Evolutionary conservation across 2,888 invertebrate species (phyloP).

Genomic region (Odontocolon sp.): DNA sequence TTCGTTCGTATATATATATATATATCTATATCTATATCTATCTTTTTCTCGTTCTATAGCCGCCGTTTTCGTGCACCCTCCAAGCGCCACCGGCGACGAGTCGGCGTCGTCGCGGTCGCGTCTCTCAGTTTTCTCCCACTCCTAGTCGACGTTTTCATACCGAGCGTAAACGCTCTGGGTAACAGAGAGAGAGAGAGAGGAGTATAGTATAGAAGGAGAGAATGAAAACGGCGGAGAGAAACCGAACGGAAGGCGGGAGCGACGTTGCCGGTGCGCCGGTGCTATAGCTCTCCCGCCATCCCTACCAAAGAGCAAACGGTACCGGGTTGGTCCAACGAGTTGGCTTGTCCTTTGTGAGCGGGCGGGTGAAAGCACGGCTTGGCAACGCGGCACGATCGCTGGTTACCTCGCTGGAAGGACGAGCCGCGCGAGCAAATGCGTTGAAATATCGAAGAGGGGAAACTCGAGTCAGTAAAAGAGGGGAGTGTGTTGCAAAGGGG

Average conservation of each 20-base stretch:
- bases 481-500: not conserved
- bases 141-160: constrained; percentile 37
- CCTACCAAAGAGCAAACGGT: constrained; percentile 65
- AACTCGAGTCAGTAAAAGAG: not conserved
- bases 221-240: constrained; percentile 52
- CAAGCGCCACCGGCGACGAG: constrained; percentile 61
- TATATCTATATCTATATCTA: constrained; percentile 16
- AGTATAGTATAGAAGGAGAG: constrained; percentile 59
- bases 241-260: constrained; percentile 67
- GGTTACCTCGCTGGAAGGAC: constrained; percentile 74
- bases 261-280: constrained; percentile 73
- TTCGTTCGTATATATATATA: too few relatives aligned
- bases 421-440: constrained; percentile 58
- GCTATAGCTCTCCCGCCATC: constrained; percentile 76
- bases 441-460: constrained; percentile 35
- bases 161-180: constrained; percentile 30
- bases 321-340: constrained; percentile 73
- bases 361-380: constrained; percentile 76
- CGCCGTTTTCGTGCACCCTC: constrained; percentile 53
- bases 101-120: constrained; percentile 48
- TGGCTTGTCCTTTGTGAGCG: constrained; percentile 80
- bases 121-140: constrained; percentile 18
- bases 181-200: constrained; percentile 9
- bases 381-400: constrained; percentile 78
- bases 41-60: constrained; percentile 18